phyloP scores from a whole-genome alignment of 92 coral and sea anemone species.

The Plumapathes pennacea region DNA sequence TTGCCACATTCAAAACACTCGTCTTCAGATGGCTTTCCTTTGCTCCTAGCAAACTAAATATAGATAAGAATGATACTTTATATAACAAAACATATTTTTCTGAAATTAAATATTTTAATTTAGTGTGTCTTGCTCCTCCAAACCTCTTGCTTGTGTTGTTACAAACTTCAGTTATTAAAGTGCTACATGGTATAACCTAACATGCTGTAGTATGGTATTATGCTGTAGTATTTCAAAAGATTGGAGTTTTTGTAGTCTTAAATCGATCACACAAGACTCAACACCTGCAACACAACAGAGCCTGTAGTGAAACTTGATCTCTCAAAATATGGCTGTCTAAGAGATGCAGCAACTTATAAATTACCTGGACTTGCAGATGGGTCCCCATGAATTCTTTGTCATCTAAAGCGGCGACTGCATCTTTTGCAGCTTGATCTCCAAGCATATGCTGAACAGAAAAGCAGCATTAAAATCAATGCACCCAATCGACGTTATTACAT shows the following conservation, averaged over 20 bases:
- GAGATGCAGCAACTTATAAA: not conserved
- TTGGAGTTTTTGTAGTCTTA: not conserved
- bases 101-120: not conserved
- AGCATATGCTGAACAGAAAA: slow-evolving; percentile 72
- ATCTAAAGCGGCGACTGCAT: slow-evolving; percentile 75
- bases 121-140: not conserved
- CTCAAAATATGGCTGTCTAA: not conserved
- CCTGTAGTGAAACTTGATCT: not conserved
- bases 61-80: not conserved
- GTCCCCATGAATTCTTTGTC: slow-evolving; percentile 92
- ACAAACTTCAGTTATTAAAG: too few species aligned
- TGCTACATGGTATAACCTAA: too few species aligned
- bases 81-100: not conserved
- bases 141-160: too few species aligned
- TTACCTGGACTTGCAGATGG: slow-evolving; percentile 96
- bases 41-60: slow-evolving; percentile 80
- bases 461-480: not conserved
- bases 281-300: not conserved
- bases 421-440: slow-evolving; percentile 68
- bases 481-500: too few species aligned
- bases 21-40: slow-evolving; percentile 95
- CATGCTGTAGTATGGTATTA: too few species aligned
- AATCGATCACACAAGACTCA: not conserved
- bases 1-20: slow-evolving; percentile 94
- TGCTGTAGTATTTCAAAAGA: not conserved